Base-by-base conservation (phyloP, 1,140 invertebrate species). In the Anoplolepis gracilipes region DNA sequence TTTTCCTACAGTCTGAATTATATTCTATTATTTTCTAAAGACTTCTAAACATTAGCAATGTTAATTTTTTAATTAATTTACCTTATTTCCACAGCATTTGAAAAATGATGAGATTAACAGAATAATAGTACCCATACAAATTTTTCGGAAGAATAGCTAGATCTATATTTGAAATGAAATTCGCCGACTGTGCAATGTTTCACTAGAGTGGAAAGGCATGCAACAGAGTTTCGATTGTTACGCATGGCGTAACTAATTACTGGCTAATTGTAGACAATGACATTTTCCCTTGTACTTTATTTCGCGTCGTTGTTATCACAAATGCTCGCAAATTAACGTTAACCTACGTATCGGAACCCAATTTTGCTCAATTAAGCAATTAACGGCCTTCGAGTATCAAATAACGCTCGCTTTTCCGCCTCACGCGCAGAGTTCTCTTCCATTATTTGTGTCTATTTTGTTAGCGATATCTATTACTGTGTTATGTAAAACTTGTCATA, bases 361-460 rank as follows among this genome's bases (percentile, higher is more conserved):
- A 88, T 87, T 81, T 77, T 57, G 67, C 75, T 73, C 86, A 87
- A 88, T 87, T 87, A 88, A 88, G 86, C 86, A 87, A 87, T 73
- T 82, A 87, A 84, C 61, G 67, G 70, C 81, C 69, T 75, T 64
- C 72, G 57, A 77, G 57, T 57, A 64, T 84, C 81, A 84, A 77
- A 84, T 84, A 77, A 75, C 69, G 42, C 57, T 84, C 57, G 69
- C 62, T 84, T 84, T 84, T 33, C 72, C 61, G 75, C 53, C 33
- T 62, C 36, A 49, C 85, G 59, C 59, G 49, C 16, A 28, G 55
- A 42, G 19, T 28, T 64, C 46, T 64, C 22, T 42, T 62, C 42
- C 59, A 64, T 84, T 82, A 82, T 82, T 57, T 72, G 53, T 57
- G 8, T 59, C 53, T 55, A 59, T 59, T 73, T 72, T 73, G 67